Percentiles rank a stretch among this genome's conserved stretches.
Conservation (phyloP, 2,888 invertebrate species). For the Priocnemis perturbator region DNA sequence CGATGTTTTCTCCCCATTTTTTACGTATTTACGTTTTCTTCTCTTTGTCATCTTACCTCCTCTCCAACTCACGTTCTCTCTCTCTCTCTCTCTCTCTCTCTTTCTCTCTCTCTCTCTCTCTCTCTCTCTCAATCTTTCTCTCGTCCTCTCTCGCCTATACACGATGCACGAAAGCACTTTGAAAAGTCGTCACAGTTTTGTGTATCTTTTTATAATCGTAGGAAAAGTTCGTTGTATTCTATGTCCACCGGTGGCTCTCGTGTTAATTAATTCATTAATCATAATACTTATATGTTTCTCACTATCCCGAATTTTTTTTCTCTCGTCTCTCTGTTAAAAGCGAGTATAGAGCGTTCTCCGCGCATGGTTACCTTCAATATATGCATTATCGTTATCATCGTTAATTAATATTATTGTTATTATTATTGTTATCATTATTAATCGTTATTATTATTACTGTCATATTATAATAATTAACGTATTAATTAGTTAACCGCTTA, state of each 20-base stretch:
- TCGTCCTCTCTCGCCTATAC: too few relatives aligned
- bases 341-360: conserved; percentile 16
- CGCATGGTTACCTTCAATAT: conserved; percentile 23
- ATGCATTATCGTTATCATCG: conserved; percentile 12
- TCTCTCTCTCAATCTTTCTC: neutral
- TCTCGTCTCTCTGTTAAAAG: conserved; percentile 7
- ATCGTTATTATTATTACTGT: too few relatives aligned
- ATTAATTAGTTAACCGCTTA: conserved; percentile 52
- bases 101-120: conserved; percentile 12
- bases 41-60: neutral
- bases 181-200: too few relatives aligned
- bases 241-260: too few relatives aligned
- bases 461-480: conserved; percentile 30
- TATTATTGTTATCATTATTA: too few relatives aligned
- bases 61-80: conserved; percentile 39
- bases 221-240: too few relatives aligned
- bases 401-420: conserved; percentile 1
- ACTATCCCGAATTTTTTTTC: conserved; percentile 11
- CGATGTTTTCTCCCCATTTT: too few relatives aligned
- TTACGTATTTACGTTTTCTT: conserved; percentile 1
- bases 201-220: too few relatives aligned
- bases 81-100: conserved; percentile 34
- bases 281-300: conserved; percentile 15
- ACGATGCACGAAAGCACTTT: too few relatives aligned
- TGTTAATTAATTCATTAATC: neutral